Evolutionary conservation across 2,797 vertebrate genomes (phyloP).

Genomic region (Acomys russatus): DNA sequence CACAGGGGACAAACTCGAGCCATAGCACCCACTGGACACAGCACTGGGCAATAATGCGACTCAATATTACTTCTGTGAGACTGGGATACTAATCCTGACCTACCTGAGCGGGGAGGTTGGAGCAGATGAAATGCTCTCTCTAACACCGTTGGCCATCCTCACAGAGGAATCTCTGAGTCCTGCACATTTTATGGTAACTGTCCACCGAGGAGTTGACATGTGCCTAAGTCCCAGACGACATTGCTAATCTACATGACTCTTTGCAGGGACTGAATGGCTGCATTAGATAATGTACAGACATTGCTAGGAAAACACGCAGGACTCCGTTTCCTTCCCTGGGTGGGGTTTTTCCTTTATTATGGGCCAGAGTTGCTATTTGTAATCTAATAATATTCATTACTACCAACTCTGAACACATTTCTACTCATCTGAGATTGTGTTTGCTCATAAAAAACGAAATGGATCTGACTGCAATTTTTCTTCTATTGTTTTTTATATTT

Average conservation of each 20-base stretch:
- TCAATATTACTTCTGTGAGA: slow-evolving; percentile 83
- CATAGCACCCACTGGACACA: slow-evolving; percentile 63
- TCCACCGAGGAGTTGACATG: slow-evolving; percentile 22
- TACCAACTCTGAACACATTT: slow-evolving; percentile 86
- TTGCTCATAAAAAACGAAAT: slow-evolving; percentile 90
- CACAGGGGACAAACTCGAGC: slow-evolving; percentile 1
- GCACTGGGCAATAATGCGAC: slow-evolving; percentile 79
- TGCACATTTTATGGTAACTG: slow-evolving; percentile 27
- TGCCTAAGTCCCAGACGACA: slow-evolving; percentile 63
- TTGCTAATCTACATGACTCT: slow-evolving; percentile 69
- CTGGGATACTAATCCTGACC: slow-evolving; percentile 74
- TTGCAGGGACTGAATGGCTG: slow-evolving; percentile 69
- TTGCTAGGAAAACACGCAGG: slow-evolving; percentile 18
- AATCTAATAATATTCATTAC: slow-evolving; percentile 87
- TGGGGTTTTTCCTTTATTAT: slow-evolving; percentile 19
- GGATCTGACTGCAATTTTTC: slow-evolving; percentile 46
- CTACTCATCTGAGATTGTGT: slow-evolving; percentile 89
- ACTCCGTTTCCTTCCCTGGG: background rate
- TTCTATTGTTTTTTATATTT: too few relatives aligned
- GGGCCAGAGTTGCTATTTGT: slow-evolving; percentile 57
- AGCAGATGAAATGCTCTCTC: slow-evolving; percentile 68
- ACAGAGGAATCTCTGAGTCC: slow-evolving; percentile 41
- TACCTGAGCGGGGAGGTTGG: slow-evolving; percentile 76
- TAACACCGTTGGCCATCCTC: background rate
- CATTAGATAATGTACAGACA: slow-evolving; percentile 43